Evolutionary conservation across 2,113 vertebrate species (phyloP).

Genomic region (Nesogale talazaci): DNA sequence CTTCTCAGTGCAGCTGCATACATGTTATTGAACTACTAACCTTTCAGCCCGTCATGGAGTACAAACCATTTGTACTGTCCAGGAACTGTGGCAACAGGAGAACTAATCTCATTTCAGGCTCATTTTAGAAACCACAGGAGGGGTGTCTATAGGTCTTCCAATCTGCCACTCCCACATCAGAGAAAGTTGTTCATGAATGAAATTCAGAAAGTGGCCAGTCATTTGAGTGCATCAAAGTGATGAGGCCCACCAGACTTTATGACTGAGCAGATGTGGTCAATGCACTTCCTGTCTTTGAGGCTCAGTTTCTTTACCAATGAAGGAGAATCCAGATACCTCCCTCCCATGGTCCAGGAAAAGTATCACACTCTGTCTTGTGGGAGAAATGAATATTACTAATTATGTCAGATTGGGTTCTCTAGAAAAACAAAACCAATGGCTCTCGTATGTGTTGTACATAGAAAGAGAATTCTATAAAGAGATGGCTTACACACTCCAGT

Average conservation of each 20-base stretch:
- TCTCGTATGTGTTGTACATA: too few relatives aligned
- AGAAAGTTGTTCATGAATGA: background rate
- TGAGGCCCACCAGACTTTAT: background rate
- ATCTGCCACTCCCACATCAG: background rate
- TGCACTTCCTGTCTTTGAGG: background rate
- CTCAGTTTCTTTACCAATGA: background rate
- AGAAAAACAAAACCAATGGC: too few relatives aligned
- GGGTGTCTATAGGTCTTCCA: background rate
- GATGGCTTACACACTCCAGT: too few relatives aligned
- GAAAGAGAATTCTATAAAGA: too few relatives aligned
- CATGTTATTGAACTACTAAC: too few relatives aligned
- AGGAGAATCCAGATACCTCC: background rate
- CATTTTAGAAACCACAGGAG: background rate
- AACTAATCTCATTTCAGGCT: background rate
- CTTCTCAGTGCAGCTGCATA: background rate
- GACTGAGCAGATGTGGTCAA: background rate
- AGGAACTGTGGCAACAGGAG: background rate
- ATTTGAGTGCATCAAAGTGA: background rate
- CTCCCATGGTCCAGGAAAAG: too few relatives aligned
- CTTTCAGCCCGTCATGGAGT: background rate
- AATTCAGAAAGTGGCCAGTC: background rate
- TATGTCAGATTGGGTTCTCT: too few relatives aligned
- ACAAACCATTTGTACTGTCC: too few relatives aligned
- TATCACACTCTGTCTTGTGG: too few relatives aligned
- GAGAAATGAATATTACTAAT: too few relatives aligned